A percentile compares a stretch with the other conserved stretches of the same genome.
phyloP scores from a whole-genome alignment of 2,113 vertebrate species.

The Cariama cristata region DNA sequence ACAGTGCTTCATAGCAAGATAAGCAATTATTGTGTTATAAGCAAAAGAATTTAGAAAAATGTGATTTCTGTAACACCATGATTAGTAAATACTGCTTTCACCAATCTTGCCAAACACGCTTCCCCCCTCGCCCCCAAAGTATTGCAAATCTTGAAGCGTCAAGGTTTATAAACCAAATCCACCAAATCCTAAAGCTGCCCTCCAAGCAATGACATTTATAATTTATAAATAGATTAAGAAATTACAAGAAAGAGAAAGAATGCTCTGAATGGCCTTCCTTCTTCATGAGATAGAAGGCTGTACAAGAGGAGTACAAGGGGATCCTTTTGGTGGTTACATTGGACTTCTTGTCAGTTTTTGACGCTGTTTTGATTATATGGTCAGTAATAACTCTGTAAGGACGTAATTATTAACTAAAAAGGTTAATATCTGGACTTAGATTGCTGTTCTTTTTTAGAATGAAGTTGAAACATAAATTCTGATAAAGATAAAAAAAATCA shows the following conservation, averaged over 20 bases:
- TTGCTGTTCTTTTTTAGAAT: neutral
- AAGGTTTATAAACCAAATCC: neutral
- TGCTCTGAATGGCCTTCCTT: neutral
- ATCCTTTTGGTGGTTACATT: neutral
- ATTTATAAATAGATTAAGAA: neutral
- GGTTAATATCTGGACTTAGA: neutral
- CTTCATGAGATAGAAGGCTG: neutral
- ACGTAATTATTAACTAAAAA: neutral
- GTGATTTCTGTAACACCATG: fast-evolving
- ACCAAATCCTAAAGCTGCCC: neutral
- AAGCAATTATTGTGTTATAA: neutral
- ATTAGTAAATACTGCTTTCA: neutral
- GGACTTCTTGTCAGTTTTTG: neutral
- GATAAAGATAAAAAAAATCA: neutral
- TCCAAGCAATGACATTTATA: neutral
- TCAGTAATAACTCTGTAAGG: neutral
- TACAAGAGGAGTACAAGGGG: neutral
- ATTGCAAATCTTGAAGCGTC: fast-evolving
- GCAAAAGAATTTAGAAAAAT: neutral
- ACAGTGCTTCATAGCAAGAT: neutral
- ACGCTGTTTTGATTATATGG: neutral
- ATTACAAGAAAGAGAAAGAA: neutral
- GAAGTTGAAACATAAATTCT: neutral
- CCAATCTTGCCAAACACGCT: fast-evolving
- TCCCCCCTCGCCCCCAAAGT: neutral